These are phyloP conservation scores for Cydia splendana DNA, from an alignment of 1,140 invertebrate species.

Conservation along the genomic window DNA sequence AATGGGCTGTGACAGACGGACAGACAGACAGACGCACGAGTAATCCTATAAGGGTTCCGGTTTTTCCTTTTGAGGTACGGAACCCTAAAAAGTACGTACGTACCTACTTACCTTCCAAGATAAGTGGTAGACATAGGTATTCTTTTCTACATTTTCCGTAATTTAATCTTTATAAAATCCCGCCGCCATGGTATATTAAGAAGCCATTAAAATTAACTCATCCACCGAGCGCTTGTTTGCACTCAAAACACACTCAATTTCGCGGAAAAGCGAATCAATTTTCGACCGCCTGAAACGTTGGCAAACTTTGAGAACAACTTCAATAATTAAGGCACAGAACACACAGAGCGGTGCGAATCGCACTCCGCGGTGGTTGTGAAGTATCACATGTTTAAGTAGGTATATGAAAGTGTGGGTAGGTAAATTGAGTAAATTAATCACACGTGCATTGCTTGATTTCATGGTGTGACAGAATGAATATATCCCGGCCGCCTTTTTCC, in stretches of 20 bases:
- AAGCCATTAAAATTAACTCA: slow-evolving; percentile 11
- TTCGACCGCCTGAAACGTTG: slow-evolving; percentile 6
- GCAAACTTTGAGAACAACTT: slow-evolving; percentile 14
- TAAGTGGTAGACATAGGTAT: too few species aligned
- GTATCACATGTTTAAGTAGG: background rate
- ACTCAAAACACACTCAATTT: slow-evolving; percentile 14
- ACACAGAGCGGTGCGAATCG: background rate
- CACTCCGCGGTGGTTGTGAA: background rate
- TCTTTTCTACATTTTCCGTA: background rate
- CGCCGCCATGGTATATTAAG: background rate
- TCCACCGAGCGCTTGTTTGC: background rate
- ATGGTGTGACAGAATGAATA: too few species aligned
- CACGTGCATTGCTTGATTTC: too few species aligned
- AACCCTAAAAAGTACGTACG: too few species aligned
- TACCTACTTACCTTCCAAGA: too few species aligned
- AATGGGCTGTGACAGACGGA: too few species aligned
- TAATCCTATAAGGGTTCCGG: too few species aligned
- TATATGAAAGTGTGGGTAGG: too few species aligned
- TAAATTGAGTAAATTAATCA: too few species aligned
- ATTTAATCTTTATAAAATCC: background rate
- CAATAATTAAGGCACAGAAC: background rate
- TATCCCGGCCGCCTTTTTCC: too few species aligned
- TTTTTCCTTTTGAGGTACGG: too few species aligned
- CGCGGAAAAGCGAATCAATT: slow-evolving; percentile 12
- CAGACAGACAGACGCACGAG: too few species aligned